phyloP scores from a whole-genome alignment of 2,888 invertebrate genomes.

The Chymomyza caudatula region DNA sequence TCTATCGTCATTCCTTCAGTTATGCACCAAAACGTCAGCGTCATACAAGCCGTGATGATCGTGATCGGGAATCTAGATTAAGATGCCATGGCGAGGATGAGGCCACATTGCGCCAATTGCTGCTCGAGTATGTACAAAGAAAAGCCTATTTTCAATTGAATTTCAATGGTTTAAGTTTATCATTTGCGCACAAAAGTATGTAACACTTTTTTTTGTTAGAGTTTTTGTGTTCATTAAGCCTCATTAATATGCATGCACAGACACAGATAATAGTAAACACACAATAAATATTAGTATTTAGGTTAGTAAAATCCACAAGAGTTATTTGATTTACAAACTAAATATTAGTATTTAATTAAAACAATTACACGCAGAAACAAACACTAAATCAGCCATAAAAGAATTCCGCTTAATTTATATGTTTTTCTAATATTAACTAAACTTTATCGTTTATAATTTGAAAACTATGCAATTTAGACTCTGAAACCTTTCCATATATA shows the following conservation, averaged over 20 bases:
- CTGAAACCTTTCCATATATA: neutral
- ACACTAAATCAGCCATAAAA: neutral
- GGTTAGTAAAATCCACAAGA: slow-evolving; percentile 57
- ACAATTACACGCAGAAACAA: slow-evolving; percentile 1
- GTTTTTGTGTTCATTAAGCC: slow-evolving; percentile 46
- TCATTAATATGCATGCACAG: slow-evolving; percentile 61
- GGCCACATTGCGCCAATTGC: slow-evolving; percentile 95
- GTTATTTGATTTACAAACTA: slow-evolving; percentile 35
- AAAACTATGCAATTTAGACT: neutral
- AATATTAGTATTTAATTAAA: slow-evolving; percentile 27
- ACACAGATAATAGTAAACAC: slow-evolving; percentile 1
- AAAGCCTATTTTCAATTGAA: too few relatives aligned
- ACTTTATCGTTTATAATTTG: too few relatives aligned
- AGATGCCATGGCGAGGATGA: slow-evolving; percentile 86
- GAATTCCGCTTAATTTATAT: neutral
- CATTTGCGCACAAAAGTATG: neutral
- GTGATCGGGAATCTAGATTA: slow-evolving; percentile 77
- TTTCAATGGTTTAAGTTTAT: slow-evolving; percentile 2
- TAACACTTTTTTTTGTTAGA: neutral
- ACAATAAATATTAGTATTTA: slow-evolving; percentile 58
- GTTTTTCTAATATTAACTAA: slow-evolving; percentile 8
- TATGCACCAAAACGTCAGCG: slow-evolving; percentile 78
- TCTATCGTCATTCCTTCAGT: slow-evolving; percentile 78
- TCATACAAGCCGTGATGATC: slow-evolving; percentile 76
- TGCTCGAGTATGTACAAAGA: slow-evolving; percentile 87